A percentile compares a stretch with the other conserved stretches of the same genome.
These are phyloP conservation scores for Megaleporinus macrocephalus DNA, from an alignment of 2,113 vertebrate genomes.

Conservation along the genomic window DNA sequence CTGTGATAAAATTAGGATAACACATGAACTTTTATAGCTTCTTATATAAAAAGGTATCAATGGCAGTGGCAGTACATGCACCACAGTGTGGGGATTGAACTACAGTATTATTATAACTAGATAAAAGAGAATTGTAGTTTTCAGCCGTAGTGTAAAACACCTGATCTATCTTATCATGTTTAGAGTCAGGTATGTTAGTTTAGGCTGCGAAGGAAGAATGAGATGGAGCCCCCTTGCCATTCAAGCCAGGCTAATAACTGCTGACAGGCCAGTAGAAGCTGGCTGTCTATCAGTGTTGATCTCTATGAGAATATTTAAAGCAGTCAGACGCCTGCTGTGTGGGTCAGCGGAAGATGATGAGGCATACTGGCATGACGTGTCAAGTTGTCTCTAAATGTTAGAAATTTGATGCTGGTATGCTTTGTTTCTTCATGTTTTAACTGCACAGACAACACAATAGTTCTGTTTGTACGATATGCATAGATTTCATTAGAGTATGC, in stretches of 20 bases:
- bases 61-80: too few species aligned
- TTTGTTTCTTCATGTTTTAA: neutral
- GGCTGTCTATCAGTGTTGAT: neutral
- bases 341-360: neutral
- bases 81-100: too few species aligned
- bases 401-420: neutral
- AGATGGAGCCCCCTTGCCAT: neutral
- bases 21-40: too few species aligned
- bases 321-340: neutral
- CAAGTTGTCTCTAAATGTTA: conserved; percentile 2
- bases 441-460: too few species aligned
- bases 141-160: neutral
- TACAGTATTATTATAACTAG: too few species aligned
- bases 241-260: neutral
- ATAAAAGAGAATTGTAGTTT: neutral
- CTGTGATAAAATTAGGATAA: too few species aligned
- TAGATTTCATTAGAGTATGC: too few species aligned
- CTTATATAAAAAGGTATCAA: too few species aligned
- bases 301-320: conserved; percentile 6
- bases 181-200: neutral
- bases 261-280: neutral
- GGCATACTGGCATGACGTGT: neutral
- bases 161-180: neutral
- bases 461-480: too few species aligned
- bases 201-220: neutral